Evolutionary conservation across 2,797 vertebrate species (phyloP).

Genomic region (Brachyalestes nurse): DNA sequence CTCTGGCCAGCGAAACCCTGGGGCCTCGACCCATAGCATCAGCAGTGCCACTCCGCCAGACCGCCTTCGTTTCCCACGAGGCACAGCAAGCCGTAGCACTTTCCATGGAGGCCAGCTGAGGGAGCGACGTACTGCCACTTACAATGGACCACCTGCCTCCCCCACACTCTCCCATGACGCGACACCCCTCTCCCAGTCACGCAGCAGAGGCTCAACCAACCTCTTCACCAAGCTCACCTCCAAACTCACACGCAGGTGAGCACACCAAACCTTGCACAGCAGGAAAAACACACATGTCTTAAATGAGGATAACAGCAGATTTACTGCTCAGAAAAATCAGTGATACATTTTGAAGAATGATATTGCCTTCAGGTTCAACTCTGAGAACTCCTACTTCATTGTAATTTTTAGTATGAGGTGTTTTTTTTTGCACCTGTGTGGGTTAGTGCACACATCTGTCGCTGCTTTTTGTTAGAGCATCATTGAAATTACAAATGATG

Average conservation of each 20-base stretch:
- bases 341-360: neutral
- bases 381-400: no score
- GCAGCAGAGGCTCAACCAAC: constrained; percentile 85
- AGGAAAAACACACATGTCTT: neutral
- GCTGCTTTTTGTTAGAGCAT: no score
- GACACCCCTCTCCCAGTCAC: constrained; percentile 84
- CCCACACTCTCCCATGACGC: constrained; percentile 88
- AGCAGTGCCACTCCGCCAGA: constrained; percentile 86
- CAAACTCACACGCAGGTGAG: constrained; percentile 86
- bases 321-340: neutral
- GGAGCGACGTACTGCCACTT: constrained; percentile 86
- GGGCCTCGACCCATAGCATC: constrained; percentile 88
- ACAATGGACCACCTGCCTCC: constrained; percentile 86
- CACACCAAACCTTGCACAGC: neutral
- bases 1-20: constrained; percentile 82
- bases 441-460: no score
- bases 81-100: constrained; percentile 86
- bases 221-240: constrained; percentile 89
- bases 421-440: no score
- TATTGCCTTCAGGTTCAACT: neutral
- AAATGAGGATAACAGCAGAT: neutral
- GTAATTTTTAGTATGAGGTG: no score
- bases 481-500: no score
- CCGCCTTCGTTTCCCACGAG: constrained; percentile 85
- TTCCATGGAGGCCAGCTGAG: constrained; percentile 86